Percentiles rank a stretch among this genome's conserved stretches.
These are phyloP conservation scores for Catostomus latipinnis DNA, from an alignment of 2,797 vertebrate genomes.

Conservation along the genomic window DNA sequence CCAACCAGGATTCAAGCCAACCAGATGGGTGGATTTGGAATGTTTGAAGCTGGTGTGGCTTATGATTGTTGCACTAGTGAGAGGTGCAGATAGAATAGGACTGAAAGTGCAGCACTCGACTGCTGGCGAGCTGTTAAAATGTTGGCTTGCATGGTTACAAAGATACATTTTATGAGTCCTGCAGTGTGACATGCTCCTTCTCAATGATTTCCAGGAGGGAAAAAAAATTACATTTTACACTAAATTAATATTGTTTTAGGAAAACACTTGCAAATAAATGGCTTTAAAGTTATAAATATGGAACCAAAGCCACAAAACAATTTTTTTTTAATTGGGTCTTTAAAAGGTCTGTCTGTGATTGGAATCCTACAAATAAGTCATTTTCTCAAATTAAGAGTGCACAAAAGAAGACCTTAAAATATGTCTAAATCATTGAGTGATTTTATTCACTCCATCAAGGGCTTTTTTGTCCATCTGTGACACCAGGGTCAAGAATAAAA, in stretches of 20 bases:
- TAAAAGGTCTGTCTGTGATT: neutral
- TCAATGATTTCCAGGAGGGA: too few relatives aligned
- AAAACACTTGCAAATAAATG: too few relatives aligned
- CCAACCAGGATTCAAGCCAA: slow-evolving; percentile 49
- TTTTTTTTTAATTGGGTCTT: too few relatives aligned
- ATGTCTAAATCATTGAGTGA: slow-evolving; percentile 18
- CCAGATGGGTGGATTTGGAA: slow-evolving; percentile 29
- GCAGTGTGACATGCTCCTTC: too few relatives aligned
- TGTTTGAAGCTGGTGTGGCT: slow-evolving; percentile 21
- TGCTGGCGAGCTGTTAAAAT: slow-evolving; percentile 25
- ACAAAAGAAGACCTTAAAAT: slow-evolving; percentile 28
- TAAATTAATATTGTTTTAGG: too few relatives aligned
- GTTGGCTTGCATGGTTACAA: slow-evolving; percentile 26
- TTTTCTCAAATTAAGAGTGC: slow-evolving; percentile 3
- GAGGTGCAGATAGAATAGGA: slow-evolving; percentile 30
- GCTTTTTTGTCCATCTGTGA: slow-evolving; percentile 29
- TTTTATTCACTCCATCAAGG: slow-evolving; percentile 16
- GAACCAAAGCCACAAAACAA: too few relatives aligned
- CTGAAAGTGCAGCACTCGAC: slow-evolving; percentile 9
- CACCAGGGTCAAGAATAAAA: slow-evolving; percentile 11
- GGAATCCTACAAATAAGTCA: slow-evolving; percentile 26
- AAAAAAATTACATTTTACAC: too few relatives aligned
- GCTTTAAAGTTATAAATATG: too few relatives aligned
- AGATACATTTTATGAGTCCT: neutral
- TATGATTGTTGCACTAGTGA: slow-evolving; percentile 39